Evolutionary conservation across 2,888 invertebrate species (phyloP), one percentile per base, ranked within the genome.

Genomic region (Artemia sinica): DNA sequence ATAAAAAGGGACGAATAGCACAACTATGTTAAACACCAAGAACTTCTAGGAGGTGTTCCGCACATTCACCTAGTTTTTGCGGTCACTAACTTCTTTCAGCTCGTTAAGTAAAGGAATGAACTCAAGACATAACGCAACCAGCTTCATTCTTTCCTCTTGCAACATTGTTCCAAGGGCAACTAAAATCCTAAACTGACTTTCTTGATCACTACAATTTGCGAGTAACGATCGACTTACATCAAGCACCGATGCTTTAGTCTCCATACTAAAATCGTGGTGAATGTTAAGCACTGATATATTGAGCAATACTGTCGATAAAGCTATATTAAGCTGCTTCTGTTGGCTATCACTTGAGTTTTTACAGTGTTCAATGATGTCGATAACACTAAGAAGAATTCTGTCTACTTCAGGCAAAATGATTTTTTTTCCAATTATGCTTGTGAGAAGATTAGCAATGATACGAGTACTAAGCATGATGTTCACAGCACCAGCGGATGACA

Each of bases 121-220:
- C 13, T 63, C 50, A 65, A 70, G 66, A 10, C 73, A 67, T 14
- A 71, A 68, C 3, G 69, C 65, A 9, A 69, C 65, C 13, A 68
- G 51, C 28, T 67, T 52, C 14, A 72, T 72, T 52, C 71, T 74
- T 71, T 78, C 78, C 14, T 75, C 76, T 71, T 75, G 74, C 67
- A 81, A 74, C 14, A 91, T 76, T 0, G 89, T 90, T 66, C 91
- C 90, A 50, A 90, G 78, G 0, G 86, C 86, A 18, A 91, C 87
- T 18, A 91, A 81, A 48, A 83, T 80, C 75, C 91, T 83, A 78
- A 84, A 89, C 70, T 85, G 82, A 0, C 89, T 88, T 76, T 91
- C 90, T 3, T 83, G 78, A 74, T 88, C 88, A 1, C 81, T 81
- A 66, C 85, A 76, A 72, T 77, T 80, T 0, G 80, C 78, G 67